A percentile compares a stretch with the other conserved stretches of the same genome.
These are phyloP conservation scores for Vesta saturnalis DNA, from an alignment of 2,888 invertebrate genomes.

Conservation along the genomic window DNA sequence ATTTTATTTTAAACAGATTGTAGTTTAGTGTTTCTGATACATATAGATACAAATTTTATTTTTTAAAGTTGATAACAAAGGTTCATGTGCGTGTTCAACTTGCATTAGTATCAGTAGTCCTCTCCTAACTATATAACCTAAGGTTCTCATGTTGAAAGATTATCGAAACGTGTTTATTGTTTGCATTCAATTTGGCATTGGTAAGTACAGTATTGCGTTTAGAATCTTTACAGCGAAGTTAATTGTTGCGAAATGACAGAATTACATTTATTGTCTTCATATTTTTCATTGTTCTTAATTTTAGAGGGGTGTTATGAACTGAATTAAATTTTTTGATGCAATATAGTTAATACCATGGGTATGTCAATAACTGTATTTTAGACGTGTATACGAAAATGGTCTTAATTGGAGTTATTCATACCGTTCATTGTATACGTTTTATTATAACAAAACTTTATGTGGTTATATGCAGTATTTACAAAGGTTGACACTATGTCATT, in stretches of 20 bases:
- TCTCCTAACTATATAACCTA: not conserved
- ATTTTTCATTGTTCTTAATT: not conserved
- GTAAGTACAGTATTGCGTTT: too few species aligned
- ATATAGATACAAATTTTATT: too few species aligned
- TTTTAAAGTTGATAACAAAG: not conserved
- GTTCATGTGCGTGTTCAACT: not conserved
- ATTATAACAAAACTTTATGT: too few species aligned
- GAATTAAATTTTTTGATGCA: not conserved
- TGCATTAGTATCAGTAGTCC: too few species aligned
- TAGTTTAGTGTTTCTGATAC: not conserved
- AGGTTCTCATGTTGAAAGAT: not conserved
- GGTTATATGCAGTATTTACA: too few species aligned
- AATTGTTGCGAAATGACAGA: not conserved
- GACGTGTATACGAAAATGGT: not conserved
- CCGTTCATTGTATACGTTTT: not conserved
- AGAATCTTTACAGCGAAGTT: not conserved
- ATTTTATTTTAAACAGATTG: not conserved
- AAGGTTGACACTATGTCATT: too few species aligned
- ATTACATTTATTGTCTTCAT: not conserved
- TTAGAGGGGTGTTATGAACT: not conserved
- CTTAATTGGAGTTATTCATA: not conserved
- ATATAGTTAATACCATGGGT: not conserved
- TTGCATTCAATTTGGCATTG: not conserved
- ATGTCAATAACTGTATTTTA: not conserved
- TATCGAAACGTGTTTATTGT: not conserved